Conservation (phyloP, 1,140 invertebrate genomes). For the Drosophila chauvacae region DNA sequence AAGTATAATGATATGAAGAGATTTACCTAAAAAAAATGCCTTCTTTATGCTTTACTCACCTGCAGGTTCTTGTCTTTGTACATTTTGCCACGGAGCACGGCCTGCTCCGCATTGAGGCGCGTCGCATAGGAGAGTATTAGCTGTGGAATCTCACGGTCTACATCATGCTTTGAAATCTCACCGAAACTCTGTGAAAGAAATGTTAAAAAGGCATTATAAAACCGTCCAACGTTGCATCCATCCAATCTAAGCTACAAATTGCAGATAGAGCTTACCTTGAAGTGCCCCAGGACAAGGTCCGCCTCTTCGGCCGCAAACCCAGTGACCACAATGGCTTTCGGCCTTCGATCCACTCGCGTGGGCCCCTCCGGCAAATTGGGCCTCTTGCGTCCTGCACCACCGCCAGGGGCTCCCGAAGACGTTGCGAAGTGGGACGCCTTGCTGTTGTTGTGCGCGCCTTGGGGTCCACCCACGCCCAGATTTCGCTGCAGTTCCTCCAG, state of each 20-base stretch:
- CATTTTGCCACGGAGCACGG: conserved; percentile 80
- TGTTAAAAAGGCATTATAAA: not conserved
- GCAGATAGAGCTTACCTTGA: conserved; percentile 64
- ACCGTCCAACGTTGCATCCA: not conserved
- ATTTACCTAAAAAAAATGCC: too few relatives aligned
- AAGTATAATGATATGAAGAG: not conserved
- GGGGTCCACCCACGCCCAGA: conserved; percentile 48
- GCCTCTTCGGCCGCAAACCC: conserved; percentile 81
- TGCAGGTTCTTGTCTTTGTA: conserved; percentile 84
- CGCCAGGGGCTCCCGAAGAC: conserved; percentile 34
- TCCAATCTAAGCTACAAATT: not conserved
- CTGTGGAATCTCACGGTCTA: conserved; percentile 81
- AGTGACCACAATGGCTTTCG: conserved; percentile 79
- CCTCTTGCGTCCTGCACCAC: conserved; percentile 54
- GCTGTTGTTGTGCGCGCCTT: conserved; percentile 15
- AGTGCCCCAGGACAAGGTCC: conserved; percentile 82
- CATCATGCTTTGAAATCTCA: conserved; percentile 83
- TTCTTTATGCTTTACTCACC: conserved; percentile 37
- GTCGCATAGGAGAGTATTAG: conserved; percentile 83
- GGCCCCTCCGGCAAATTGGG: conserved; percentile 71
- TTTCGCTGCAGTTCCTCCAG: conserved; percentile 82
- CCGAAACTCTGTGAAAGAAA: conserved; percentile 71
- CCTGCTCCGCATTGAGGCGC: conserved; percentile 83
- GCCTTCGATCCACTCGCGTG: conserved; percentile 79
- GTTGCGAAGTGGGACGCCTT: conserved; percentile 33